Evolutionary conservation across 2,113 vertebrate species (phyloP).

Genomic region (Brachypteracias leptosomus): DNA sequence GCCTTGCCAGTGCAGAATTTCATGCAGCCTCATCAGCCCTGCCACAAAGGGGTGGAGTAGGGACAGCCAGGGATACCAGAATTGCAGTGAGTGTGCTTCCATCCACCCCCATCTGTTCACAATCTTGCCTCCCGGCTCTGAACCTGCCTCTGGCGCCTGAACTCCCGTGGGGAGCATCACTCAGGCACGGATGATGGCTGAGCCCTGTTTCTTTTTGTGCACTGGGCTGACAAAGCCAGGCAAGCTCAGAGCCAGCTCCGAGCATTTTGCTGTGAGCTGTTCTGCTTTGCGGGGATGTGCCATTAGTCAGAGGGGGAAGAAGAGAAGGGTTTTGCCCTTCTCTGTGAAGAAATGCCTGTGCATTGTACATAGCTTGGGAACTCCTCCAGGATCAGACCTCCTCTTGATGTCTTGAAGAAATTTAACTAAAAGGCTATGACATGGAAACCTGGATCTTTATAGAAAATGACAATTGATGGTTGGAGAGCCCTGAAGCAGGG

Average conservation of each 20-base stretch:
- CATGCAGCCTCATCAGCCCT: not conserved
- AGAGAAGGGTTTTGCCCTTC: not conserved
- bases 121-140: not conserved
- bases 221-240: not conserved
- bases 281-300: not conserved
- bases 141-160: fast-evolving
- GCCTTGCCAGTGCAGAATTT: not conserved
- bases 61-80: no score
- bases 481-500: not conserved
- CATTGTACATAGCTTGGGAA: not conserved
- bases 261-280: not conserved
- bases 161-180: not conserved
- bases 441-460: not conserved
- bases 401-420: not conserved
- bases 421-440: not conserved
- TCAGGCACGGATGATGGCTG: fast-evolving
- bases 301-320: not conserved
- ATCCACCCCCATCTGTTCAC: fast-evolving
- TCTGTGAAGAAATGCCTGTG: not conserved
- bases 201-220: not conserved
- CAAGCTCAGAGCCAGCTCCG: not conserved
- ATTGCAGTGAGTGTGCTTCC: not conserved
- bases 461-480: not conserved
- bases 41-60: no score
- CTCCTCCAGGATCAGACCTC: not conserved